phyloP scores from a whole-genome alignment of 2,113 vertebrate species.

The Stigmatopora argus region DNA sequence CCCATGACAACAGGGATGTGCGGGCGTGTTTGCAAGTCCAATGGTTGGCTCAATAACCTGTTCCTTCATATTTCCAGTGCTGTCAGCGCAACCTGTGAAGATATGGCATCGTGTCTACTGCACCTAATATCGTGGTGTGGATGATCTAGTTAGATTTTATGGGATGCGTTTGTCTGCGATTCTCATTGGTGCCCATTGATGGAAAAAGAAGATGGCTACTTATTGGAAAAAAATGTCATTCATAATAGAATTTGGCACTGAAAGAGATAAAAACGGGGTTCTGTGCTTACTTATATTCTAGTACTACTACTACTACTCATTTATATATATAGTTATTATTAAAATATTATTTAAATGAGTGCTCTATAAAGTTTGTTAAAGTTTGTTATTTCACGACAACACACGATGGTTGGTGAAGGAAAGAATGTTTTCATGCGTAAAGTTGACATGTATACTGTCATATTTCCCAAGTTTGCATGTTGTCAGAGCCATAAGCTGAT shows the following conservation, averaged over 20 bases:
- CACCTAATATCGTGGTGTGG: neutral
- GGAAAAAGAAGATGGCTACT: too few species aligned
- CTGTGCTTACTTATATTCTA: too few species aligned
- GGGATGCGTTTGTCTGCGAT: neutral
- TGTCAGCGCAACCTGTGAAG: neutral
- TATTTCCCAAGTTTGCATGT: neutral
- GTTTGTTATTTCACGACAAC: neutral
- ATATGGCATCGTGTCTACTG: neutral
- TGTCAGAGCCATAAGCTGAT: neutral
- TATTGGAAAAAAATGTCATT: too few species aligned
- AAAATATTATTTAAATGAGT: too few species aligned
- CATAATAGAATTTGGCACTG: too few species aligned
- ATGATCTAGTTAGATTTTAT: neutral
- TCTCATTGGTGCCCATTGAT: too few species aligned
- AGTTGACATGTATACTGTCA: neutral
- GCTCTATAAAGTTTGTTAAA: neutral
- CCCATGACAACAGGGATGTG: slow-evolving; percentile 5
- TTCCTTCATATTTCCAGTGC: neutral
- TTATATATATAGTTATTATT: too few species aligned
- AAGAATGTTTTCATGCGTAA: neutral
- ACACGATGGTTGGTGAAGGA: neutral
- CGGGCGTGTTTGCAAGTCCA: neutral
- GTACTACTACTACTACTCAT: too few species aligned
- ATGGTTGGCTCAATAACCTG: neutral
- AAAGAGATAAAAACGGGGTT: too few species aligned